These are phyloP conservation scores for Holcopasites calliopsidis DNA, from an alignment of 1,140 invertebrate genomes.

Conservation along the genomic window DNA sequence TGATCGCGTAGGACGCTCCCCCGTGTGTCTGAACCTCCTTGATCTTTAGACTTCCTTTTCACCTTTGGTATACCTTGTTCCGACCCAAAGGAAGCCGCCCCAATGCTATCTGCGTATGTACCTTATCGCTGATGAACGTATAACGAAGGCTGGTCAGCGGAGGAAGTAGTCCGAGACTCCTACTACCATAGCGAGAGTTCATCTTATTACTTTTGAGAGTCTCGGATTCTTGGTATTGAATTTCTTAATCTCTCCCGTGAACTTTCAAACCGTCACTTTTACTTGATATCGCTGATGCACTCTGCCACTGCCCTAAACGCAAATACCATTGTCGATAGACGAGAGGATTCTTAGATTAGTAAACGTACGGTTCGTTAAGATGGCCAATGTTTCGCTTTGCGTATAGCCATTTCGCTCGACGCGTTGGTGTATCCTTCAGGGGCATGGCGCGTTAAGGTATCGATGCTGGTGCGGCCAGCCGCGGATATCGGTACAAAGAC, in stretches of 20 bases:
- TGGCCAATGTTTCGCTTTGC: no score
- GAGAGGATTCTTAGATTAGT: no score
- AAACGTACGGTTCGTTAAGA: no score
- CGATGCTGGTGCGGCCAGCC: slow-evolving; percentile 4
- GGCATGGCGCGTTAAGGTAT: not conserved
- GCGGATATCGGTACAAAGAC: slow-evolving; percentile 14
- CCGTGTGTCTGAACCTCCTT: not conserved
- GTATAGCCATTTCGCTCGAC: no score
- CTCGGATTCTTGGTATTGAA: slow-evolving; percentile 2
- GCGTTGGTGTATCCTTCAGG: no score
- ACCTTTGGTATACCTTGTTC: slow-evolving; percentile 26
- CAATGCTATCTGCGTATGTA: not conserved
- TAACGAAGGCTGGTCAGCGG: not conserved
- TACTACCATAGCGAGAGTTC: slow-evolving; percentile 19
- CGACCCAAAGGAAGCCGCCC: slow-evolving; percentile 4
- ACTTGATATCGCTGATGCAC: not conserved
- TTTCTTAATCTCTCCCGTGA: not conserved
- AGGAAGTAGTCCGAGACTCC: not conserved
- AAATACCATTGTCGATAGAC: not conserved
- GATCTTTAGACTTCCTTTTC: slow-evolving; percentile 8
- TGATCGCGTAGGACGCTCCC: slow-evolving; percentile 67
- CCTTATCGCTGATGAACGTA: slow-evolving; percentile 2
- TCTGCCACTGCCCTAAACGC: not conserved
- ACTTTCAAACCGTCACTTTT: not conserved
- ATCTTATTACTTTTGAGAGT: slow-evolving; percentile 37